Percentiles rank a stretch among this genome's conserved stretches.
phyloP scores from a whole-genome alignment of 2,797 vertebrate genomes.

The Eurystomus glaucurus region DNA sequence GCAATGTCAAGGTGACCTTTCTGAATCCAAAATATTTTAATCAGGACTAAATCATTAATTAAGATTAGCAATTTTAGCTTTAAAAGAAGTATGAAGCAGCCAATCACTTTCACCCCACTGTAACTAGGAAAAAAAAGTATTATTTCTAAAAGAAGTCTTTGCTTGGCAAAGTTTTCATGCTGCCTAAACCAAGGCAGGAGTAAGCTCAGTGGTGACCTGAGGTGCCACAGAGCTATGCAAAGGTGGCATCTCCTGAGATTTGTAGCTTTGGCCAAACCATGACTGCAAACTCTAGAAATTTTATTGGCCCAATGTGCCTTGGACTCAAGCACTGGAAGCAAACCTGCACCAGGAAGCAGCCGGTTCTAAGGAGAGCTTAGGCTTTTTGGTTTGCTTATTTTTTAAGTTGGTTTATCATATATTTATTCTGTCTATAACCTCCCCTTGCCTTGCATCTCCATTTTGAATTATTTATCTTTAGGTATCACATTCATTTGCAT shows the following conservation, averaged over 20 bases:
- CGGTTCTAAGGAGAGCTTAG: not conserved
- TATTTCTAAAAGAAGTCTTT: not conserved
- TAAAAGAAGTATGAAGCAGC: not conserved
- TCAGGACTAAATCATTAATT: not conserved
- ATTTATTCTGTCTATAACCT: not conserved
- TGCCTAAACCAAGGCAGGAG: not conserved
- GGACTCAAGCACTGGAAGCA: not conserved
- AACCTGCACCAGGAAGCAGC: not conserved
- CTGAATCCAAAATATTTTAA: not conserved
- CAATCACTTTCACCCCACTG: not conserved
- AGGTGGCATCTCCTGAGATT: not conserved
- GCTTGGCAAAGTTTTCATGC: not conserved
- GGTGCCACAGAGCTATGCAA: not conserved
- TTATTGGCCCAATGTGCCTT: not conserved
- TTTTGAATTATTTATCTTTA: conserved; percentile 63
- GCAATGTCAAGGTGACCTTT: not conserved
- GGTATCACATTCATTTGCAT: conserved; percentile 68
- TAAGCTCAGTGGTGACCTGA: not conserved
- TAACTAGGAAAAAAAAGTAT: not conserved
- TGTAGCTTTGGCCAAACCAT: not conserved
- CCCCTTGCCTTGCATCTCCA: not conserved
- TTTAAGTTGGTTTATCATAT: not conserved
- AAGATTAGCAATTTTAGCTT: not conserved
- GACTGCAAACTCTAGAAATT: not conserved
- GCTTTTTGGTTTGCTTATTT: not conserved